Percentiles rank a stretch among this genome's conserved stretches.
phyloP scores from a whole-genome alignment of 2,113 vertebrate genomes.

The Columba livia region DNA sequence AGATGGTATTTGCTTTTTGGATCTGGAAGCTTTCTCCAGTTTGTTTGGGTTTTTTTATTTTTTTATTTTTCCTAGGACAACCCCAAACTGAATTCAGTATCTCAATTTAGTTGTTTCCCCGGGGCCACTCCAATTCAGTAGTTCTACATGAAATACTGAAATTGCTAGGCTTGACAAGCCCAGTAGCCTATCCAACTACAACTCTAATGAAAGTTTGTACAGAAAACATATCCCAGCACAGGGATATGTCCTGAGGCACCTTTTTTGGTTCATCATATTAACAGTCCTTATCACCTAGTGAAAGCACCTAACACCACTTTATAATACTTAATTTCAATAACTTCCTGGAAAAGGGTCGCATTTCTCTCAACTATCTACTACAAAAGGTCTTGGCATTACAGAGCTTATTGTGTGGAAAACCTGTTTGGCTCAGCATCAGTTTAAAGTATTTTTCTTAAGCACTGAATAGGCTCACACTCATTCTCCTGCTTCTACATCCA shows the following conservation, averaged over 20 bases:
- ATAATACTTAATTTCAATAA: background rate
- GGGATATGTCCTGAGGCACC: background rate
- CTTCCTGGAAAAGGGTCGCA: background rate
- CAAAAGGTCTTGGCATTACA: background rate
- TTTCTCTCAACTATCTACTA: background rate
- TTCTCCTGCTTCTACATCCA: background rate
- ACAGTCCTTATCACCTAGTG: background rate
- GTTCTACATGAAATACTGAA: background rate
- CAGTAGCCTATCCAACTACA: background rate
- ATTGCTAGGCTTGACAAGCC: background rate
- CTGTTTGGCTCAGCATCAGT: background rate
- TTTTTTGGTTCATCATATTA: background rate
- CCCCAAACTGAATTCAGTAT: background rate
- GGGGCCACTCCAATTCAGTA: background rate
- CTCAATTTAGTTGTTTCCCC: background rate
- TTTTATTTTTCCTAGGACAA: background rate
- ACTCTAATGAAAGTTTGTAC: background rate
- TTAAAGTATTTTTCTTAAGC: background rate
- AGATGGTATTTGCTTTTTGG: background rate
- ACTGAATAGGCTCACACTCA: background rate
- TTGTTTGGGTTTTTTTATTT: background rate
- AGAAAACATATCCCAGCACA: background rate
- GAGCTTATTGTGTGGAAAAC: background rate
- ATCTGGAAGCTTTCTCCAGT: background rate
- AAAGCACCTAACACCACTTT: background rate